phyloP scores from a whole-genome alignment of 2,113 vertebrate genomes.

The Malurus melanocephalus region DNA sequence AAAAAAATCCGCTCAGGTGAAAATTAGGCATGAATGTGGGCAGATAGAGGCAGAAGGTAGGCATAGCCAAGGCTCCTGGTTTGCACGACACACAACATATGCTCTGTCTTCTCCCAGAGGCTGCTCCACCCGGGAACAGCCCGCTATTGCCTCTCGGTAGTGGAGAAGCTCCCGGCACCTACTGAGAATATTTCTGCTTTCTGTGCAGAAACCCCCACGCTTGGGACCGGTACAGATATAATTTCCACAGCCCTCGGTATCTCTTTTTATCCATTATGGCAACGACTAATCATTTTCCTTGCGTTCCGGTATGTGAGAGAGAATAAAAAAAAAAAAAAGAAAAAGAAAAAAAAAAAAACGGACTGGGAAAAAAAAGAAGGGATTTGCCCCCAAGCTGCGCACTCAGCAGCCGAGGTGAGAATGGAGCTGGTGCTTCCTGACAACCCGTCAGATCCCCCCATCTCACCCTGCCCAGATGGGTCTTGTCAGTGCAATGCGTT shows the following conservation, averaged over 20 bases:
- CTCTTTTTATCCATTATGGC: not conserved
- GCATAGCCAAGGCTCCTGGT: not conserved
- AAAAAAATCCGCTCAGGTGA: not conserved
- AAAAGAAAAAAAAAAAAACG: no score
- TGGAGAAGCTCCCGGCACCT: not conserved
- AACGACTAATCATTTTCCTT: not conserved
- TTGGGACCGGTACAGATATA: not conserved
- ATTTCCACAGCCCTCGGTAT: not conserved
- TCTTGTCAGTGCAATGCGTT: not conserved
- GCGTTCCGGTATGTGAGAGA: not conserved
- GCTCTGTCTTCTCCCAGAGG: conserved; percentile 9
- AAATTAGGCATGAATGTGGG: not conserved
- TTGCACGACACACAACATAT: not conserved
- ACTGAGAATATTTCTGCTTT: not conserved
- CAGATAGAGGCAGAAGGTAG: not conserved
- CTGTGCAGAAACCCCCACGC: not conserved
- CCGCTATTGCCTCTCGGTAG: not conserved
- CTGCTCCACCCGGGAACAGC: not conserved
- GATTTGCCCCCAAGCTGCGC: not conserved
- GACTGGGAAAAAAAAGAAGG: not conserved
- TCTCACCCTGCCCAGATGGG: conserved; percentile 23
- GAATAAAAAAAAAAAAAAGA: not conserved
- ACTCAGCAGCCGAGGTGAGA: not conserved
- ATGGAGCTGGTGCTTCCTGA: not conserved
- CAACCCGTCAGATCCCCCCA: not conserved